Evolutionary conservation across 2,888 invertebrate species (phyloP), one percentile per base, ranked within the genome.

Genomic region (Sicus ferrugineus): DNA sequence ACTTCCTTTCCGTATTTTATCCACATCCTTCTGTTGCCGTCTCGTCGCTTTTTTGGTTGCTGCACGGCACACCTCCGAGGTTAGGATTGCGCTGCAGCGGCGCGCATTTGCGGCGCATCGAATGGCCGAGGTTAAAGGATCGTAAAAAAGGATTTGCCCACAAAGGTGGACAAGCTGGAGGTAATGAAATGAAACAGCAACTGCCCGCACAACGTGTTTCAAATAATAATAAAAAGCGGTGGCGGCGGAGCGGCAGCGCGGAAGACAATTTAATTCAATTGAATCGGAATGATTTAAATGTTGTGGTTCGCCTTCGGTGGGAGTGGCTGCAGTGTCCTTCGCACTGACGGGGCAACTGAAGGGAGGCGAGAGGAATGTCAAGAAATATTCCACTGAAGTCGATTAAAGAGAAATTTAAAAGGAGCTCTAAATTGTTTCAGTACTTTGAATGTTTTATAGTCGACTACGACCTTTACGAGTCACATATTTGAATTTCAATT

Each of bases 251-350:
- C 48, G 26, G 64, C 72, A 74, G 70, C 72, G 72, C 65, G 73
- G 73, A 75, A 72, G 76, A 78, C 78, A 78, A 75, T 78, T 78
- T 77, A 78, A 78, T 76, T 78, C 77, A 78, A 78, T 78, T 77
- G 76, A 76, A 76, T 74, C 70, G 76, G 75, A 78, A 77, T 78
- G 77, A 78, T 78, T 78, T 77, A 77, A 78, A 78, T 77, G 73
- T 75, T 75, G 70, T 71, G 70, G 71, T 70, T 38, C 50, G 50
- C n/a, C n/a, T n/a, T n/a, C n/a, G n/a, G n/a, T n/a, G n/a, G n/a
- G n/a, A n/a, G n/a, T n/a, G n/a, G n/a, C n/a, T n/a, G n/a, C n/a
- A n/a, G n/a, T n/a, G n/a, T n/a, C n/a, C n/a, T n/a, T n/a, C n/a
- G n/a, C n/a, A n/a, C n/a, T n/a, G n/a, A n/a, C n/a, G n/a, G n/a